Evolutionary conservation across 2,113 vertebrate genomes (phyloP), one percentile per base, ranked within the genome.

Genomic region (Alces alces): DNA sequence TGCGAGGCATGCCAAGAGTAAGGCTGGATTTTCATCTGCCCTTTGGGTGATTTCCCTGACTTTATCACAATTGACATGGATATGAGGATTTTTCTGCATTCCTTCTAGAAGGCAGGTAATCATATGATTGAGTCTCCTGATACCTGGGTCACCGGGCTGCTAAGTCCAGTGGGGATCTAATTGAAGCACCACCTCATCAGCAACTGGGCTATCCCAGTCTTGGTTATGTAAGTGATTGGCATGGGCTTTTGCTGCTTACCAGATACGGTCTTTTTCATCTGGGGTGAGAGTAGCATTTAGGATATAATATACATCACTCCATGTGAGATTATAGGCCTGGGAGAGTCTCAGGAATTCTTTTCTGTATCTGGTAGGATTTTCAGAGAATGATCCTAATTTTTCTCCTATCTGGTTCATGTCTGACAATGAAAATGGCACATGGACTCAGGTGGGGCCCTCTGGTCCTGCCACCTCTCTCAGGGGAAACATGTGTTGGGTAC

Each of bases 221-320:
- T 39, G 19, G 66, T 70, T 70, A 70, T 70, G 19, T 70, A 70
- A 70, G n/a, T 70, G 66, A 70, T 70, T 1, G 0, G 19, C n/a
- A 70, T 70, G 19, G n/a, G 17, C 12, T 39, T 70, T 70, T 0
- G 2, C 66, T 0, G 0, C n/a, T 70, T 6, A 5, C n/a, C 19
- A 70, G 66, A 39, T 70, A 70, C 1, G 19, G n/a, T 23, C 10
- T 70, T 70, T 39, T 39, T 39, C 66, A 70, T 23, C 66, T 1
- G 1, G 66, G n/a, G 11, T 39, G 10, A 70, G n/a, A 70, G n/a
- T 39, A n/a, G 66, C 66, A 70, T 70, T 70, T 70, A 39, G 66
- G 66, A 70, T 39, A 70, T 39, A 23, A 70, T 70, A 70, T 70
- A 39, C 1, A 0, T 70, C n/a, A 70, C 21, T 70, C n/a, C 66